phyloP scores from a whole-genome alignment of 2,113 vertebrate genomes.

The Lepus timidus region DNA sequence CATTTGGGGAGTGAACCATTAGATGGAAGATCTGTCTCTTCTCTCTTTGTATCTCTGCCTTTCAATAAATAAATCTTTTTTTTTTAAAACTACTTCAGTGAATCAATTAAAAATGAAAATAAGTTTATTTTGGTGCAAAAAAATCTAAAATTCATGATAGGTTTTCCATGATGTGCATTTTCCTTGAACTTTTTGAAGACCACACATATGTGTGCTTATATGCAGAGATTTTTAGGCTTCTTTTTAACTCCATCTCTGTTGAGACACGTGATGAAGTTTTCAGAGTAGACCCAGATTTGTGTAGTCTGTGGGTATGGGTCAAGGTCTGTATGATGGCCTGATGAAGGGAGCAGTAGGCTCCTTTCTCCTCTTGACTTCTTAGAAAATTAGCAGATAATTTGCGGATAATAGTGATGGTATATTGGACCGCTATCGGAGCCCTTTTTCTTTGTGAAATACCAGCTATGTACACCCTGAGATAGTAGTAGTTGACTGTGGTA shows the following conservation, averaged over 20 bases:
- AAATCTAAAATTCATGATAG: no score
- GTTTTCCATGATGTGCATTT: no score
- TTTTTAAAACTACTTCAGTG: no score
- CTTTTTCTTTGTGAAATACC: constrained; percentile 24
- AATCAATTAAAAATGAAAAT: no score
- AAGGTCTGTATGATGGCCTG: background rate
- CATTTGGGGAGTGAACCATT: no score
- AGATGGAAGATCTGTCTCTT: no score
- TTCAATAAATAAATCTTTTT: no score
- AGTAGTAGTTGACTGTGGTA: background rate
- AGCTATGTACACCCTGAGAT: background rate
- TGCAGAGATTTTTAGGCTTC: background rate
- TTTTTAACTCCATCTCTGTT: background rate
- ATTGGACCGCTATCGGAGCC: background rate
- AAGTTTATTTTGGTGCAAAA: no score
- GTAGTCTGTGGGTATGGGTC: background rate
- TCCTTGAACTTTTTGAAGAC: no score
- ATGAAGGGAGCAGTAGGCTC: background rate
- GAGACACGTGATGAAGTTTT: constrained; percentile 31
- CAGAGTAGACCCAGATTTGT: background rate
- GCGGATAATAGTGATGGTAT: background rate
- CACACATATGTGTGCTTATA: background rate
- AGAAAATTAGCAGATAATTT: background rate
- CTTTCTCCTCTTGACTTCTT: background rate
- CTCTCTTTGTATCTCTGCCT: no score